Conservation (phyloP, 2,113 vertebrate species). For the Dicerorhinus sumatrensis region DNA sequence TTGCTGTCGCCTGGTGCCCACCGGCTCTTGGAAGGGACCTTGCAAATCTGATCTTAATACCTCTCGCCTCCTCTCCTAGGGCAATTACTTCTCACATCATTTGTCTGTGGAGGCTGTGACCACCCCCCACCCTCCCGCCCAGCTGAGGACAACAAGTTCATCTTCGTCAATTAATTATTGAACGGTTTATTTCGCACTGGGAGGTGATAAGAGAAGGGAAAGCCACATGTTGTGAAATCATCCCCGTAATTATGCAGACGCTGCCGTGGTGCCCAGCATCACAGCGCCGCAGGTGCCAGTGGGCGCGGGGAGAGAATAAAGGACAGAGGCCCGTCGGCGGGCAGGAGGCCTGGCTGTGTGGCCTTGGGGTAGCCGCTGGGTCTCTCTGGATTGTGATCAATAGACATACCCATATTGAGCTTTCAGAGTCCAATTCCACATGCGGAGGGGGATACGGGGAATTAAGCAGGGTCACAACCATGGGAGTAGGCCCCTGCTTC, state of each 20-base stretch:
- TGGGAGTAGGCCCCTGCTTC: not conserved
- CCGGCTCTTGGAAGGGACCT: slow-evolving; percentile 81
- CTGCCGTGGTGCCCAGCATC: slow-evolving; percentile 29
- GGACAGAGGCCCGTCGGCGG: not conserved
- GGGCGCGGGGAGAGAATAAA: not conserved
- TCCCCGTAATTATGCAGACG: slow-evolving; percentile 79
- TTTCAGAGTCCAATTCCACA: not conserved
- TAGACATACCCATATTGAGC: not conserved
- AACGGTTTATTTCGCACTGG: slow-evolving; percentile 83
- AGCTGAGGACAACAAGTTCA: slow-evolving; percentile 76
- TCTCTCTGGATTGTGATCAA: not conserved
- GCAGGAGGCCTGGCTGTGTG: not conserved
- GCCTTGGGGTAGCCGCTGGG: not conserved
- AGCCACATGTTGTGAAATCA: slow-evolving; percentile 67
- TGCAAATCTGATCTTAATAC: slow-evolving; percentile 82
- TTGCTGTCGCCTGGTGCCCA: slow-evolving; percentile 62
- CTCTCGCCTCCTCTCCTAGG: slow-evolving; percentile 82
- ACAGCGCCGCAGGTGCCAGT: not conserved
- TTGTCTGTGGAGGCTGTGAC: slow-evolving; percentile 81
- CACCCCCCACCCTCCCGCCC: slow-evolving; percentile 19
- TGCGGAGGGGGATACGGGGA: not conserved
- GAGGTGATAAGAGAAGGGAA: slow-evolving; percentile 75
- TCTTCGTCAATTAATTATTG: slow-evolving; percentile 89
- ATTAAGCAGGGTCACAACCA: not conserved
- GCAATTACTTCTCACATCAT: slow-evolving; percentile 85